These are phyloP conservation scores for Sceloporus undulatus DNA, from an alignment of 2,113 vertebrate species.

Conservation along the genomic window DNA sequence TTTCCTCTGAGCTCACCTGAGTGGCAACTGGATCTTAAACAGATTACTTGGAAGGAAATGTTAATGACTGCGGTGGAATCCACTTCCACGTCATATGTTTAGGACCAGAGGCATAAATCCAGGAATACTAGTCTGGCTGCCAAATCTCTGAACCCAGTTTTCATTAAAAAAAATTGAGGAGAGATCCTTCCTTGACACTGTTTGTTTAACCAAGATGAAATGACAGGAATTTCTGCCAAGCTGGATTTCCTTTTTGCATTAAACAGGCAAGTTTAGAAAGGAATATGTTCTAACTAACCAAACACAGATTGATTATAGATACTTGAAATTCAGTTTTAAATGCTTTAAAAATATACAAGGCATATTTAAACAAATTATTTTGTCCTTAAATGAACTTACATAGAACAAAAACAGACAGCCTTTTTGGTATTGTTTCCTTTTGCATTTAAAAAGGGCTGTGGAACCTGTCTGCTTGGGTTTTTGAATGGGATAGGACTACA, in stretches of 20 bases:
- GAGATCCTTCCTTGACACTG: conserved; percentile 50
- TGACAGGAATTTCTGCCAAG: conserved; percentile 21
- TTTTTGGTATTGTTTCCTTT: too few species aligned
- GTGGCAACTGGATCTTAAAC: neutral
- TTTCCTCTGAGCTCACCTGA: conserved; percentile 49
- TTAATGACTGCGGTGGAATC: neutral
- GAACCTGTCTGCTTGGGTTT: neutral
- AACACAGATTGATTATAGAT: conserved; percentile 22
- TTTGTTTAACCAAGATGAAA: conserved; percentile 49
- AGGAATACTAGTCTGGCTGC: conserved; percentile 45
- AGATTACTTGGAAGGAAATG: neutral
- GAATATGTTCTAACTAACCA: conserved; percentile 17
- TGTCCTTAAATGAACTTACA: conserved; percentile 1
- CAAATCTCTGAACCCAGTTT: conserved; percentile 17
- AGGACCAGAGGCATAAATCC: conserved; percentile 10
- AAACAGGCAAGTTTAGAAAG: conserved; percentile 31
- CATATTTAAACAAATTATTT: neutral
- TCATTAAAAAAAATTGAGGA: conserved; percentile 14
- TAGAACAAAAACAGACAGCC: neutral
- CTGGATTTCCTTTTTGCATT: conserved; percentile 50
- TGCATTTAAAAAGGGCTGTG: neutral
- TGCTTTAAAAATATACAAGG: conserved; percentile 2
- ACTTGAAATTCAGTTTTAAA: conserved; percentile 8
- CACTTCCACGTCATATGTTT: neutral
- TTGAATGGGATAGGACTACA: neutral